Conservation (phyloP, 2,113 vertebrate genomes). For the Notiomystis cincta region DNA sequence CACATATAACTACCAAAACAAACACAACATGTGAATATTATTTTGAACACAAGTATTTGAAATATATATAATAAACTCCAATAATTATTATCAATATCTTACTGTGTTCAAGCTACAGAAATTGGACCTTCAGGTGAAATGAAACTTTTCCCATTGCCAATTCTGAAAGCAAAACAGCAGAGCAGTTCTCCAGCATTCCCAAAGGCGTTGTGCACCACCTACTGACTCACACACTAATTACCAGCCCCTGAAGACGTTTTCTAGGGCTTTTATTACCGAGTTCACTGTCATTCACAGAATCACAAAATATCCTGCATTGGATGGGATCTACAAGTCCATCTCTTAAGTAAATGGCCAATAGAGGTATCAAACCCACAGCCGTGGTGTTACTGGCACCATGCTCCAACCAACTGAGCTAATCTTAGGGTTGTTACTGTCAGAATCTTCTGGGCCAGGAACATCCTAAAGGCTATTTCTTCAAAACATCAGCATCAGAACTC, state of each 20-base stretch:
- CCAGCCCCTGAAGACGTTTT: background rate
- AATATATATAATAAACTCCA: background rate
- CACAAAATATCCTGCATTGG: background rate
- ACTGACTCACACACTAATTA: background rate
- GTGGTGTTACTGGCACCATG: accelerated
- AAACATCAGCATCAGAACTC: background rate
- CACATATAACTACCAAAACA: background rate
- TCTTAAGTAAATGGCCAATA: background rate
- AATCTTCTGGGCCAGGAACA: background rate
- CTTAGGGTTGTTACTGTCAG: background rate
- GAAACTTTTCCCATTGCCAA: background rate
- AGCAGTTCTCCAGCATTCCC: background rate
- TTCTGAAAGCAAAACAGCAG: background rate
- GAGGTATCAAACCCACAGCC: background rate
- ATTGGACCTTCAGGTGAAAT: background rate
- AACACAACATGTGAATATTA: background rate
- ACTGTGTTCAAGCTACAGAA: background rate
- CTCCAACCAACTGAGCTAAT: background rate
- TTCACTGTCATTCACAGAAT: background rate
- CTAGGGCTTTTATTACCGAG: background rate
- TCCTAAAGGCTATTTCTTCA: background rate
- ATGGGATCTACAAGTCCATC: background rate
- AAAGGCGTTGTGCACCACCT: background rate
- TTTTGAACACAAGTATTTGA: background rate
- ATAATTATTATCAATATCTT: background rate